Evolutionary conservation across 30 jellyfish, hydroid and myxozoan genomes (phyloP).

Genomic region (Chrysaora quinquecirrha): DNA sequence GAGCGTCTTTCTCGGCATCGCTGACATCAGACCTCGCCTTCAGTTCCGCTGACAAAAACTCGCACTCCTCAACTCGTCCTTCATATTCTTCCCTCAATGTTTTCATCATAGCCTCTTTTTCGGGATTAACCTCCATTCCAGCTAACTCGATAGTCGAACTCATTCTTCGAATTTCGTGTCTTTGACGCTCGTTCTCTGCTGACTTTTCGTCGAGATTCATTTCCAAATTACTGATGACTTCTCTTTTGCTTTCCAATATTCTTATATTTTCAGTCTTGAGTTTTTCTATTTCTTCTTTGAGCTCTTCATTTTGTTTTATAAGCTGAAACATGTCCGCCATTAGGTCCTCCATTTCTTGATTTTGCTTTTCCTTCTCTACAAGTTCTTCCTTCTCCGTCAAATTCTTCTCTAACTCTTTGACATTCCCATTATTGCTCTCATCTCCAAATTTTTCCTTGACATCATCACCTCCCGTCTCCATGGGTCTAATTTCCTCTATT

Average conservation of each 20-base stretch:
- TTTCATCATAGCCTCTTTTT: constrained; percentile 19
- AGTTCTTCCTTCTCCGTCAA: neutral
- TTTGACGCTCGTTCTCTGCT: constrained; percentile 65
- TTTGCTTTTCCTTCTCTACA: constrained; percentile 29
- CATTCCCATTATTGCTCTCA: neutral
- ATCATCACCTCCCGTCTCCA: too few species aligned
- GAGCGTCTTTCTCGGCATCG: constrained; percentile 31
- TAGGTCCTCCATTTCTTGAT: constrained; percentile 46
- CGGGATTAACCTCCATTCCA: constrained; percentile 18
- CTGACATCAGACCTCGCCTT: constrained; percentile 30
- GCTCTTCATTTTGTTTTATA: constrained; percentile 58
- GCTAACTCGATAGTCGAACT: constrained; percentile 52
- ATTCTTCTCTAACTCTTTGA: neutral
- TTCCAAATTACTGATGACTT: constrained; percentile 48
- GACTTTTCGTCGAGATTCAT: constrained; percentile 51
- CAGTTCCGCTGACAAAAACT: constrained; percentile 36
- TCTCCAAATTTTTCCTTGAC: too few species aligned
- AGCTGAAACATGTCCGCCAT: constrained; percentile 47
- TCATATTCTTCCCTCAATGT: constrained; percentile 26
- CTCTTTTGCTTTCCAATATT: constrained; percentile 42
- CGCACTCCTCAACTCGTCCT: constrained; percentile 28
- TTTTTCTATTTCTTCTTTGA: constrained; percentile 63
- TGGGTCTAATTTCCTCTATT: neutral
- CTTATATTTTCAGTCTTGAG: constrained; percentile 39
- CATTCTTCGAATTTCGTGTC: constrained; percentile 56